These are phyloP conservation scores for Tor tambroides DNA, from an alignment of 2,113 vertebrate genomes.

Conservation along the genomic window DNA sequence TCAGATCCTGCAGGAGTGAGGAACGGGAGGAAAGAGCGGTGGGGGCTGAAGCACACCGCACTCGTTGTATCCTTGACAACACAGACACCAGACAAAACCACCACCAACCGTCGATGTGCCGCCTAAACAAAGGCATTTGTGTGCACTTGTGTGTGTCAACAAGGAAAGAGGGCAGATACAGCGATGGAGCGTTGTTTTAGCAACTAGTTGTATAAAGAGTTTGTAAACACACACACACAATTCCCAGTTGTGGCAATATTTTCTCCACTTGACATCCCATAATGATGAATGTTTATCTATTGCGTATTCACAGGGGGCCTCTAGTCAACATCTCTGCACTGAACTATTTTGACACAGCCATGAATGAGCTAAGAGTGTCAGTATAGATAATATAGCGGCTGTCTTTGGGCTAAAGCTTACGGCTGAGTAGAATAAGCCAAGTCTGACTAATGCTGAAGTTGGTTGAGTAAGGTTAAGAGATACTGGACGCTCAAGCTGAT, in stretches of 20 bases:
- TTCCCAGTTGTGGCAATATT: conserved; percentile 33
- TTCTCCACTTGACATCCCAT: conserved; percentile 8
- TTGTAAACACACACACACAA: conserved; percentile 40
- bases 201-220: conserved; percentile 18
- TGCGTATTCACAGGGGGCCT: conserved; percentile 35
- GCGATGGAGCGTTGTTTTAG: not conserved
- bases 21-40: conserved; percentile 57
- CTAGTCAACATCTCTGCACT: conserved; percentile 44
- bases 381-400: conserved; percentile 34
- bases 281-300: conserved; percentile 43
- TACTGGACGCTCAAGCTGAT: not conserved
- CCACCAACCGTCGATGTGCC: conserved; percentile 51
- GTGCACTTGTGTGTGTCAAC: conserved; percentile 36
- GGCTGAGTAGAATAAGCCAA: not conserved
- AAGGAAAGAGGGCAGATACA: conserved; percentile 40
- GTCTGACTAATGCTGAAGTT: not conserved
- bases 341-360: conserved; percentile 40
- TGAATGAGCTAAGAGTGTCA: conserved; percentile 50
- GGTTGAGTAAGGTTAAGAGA: not conserved
- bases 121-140: conserved; percentile 54
- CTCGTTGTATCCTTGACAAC: conserved; percentile 64
- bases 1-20: conserved; percentile 72
- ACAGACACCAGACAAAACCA: conserved; percentile 68
- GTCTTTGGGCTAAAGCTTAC: not conserved
- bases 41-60: conserved; percentile 46